Evolutionary conservation across 2,113 vertebrate genomes (phyloP).

Genomic region (Mastomys coucha): DNA sequence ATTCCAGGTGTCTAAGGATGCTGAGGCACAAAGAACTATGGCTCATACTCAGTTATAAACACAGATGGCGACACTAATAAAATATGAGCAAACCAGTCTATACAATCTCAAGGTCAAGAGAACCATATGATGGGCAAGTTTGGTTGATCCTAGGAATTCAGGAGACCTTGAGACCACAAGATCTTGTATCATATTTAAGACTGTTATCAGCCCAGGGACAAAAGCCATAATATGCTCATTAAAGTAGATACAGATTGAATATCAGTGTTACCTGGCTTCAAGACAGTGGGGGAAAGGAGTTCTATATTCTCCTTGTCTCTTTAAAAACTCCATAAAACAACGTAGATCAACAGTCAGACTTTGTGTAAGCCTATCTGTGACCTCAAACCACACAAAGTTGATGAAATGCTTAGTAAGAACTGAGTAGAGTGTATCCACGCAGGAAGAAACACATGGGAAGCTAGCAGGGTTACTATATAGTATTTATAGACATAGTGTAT

Average conservation of each 20-base stretch:
- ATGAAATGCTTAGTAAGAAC: background rate
- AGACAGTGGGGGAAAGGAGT: background rate
- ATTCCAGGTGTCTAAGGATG: background rate
- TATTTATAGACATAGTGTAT: background rate
- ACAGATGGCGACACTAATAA: background rate
- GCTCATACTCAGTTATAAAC: background rate
- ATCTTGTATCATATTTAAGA: background rate
- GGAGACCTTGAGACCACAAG: background rate
- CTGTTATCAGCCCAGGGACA: background rate
- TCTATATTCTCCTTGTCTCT: background rate
- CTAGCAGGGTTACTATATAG: background rate
- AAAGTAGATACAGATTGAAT: background rate
- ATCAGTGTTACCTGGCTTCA: background rate
- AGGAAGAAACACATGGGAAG: background rate
- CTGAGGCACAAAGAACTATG: background rate
- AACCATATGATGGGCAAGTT: background rate
- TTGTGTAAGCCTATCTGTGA: background rate
- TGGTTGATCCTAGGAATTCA: conserved; percentile 4
- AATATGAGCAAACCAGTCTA: background rate
- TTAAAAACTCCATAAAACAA: background rate
- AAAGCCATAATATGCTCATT: background rate
- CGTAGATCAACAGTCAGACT: background rate
- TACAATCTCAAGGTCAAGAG: background rate
- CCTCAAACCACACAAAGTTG: background rate
- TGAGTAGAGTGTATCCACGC: background rate